These are phyloP conservation scores for Tenualosa thibaudeaui DNA, from an alignment of 2,797 vertebrate species.

Conservation along the genomic window DNA sequence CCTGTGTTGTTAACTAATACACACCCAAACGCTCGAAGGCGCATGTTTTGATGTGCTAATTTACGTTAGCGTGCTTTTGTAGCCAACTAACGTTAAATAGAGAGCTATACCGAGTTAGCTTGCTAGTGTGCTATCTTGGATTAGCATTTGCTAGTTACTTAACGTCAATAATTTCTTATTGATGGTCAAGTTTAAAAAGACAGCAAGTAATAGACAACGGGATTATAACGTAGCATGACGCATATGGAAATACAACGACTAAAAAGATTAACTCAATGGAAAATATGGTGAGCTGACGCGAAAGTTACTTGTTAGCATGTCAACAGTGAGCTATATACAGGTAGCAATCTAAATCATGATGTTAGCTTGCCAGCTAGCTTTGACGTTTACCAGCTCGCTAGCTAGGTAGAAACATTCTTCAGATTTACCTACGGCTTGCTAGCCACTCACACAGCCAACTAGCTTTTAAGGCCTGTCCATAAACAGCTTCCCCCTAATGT, in stretches of 20 bases:
- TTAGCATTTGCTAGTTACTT: not conserved
- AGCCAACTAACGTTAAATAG: not conserved
- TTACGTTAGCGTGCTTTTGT: conserved; percentile 58
- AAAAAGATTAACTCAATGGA: not conserved
- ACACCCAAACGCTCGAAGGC: not conserved
- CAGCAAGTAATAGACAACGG: not conserved
- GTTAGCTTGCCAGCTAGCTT: conserved; percentile 18
- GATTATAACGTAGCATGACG: not conserved
- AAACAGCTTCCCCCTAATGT: not conserved
- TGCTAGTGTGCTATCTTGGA: conserved; percentile 17
- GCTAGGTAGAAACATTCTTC: not conserved
- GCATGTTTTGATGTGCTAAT: conserved; percentile 51
- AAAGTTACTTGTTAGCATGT: conserved; percentile 19
- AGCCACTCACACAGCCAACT: not conserved
- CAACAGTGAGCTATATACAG: not conserved
- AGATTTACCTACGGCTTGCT: conserved; percentile 28
- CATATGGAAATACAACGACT: not conserved
- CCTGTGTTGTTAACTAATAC: not conserved
- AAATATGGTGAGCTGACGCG: not conserved
- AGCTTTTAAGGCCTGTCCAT: not conserved
- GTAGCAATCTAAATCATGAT: conserved; percentile 1
- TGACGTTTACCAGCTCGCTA: conserved; percentile 8
- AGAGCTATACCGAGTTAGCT: not conserved
- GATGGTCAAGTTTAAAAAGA: not conserved
- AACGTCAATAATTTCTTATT: not conserved